Base-by-base conservation (phyloP, 1,140 invertebrate species). In the Lordiphosa collinella region DNA sequence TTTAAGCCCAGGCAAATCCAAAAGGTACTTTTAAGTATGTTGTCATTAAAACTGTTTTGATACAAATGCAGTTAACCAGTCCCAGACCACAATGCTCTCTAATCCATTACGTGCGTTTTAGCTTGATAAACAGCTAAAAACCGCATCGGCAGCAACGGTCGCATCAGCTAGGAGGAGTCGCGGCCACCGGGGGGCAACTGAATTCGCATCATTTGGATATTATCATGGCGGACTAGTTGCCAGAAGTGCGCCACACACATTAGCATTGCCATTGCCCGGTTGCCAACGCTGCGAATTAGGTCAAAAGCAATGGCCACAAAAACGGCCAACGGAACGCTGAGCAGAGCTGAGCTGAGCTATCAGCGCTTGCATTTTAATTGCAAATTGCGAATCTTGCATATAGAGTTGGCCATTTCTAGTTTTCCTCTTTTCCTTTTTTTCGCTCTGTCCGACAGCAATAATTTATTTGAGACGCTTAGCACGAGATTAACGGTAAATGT, bases 301-400 rank as follows among this genome's bases (percentile, higher is more conserved):
- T 80, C 76, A 80, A 60, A 58, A 50, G 67, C 46, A 38, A 46
- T 25, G 75, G 54, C 56, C 35, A 56, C 73, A 62, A 58, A 41
- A 71, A 48, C 36, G 52, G 32, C 44, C 51, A 40, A 12, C 16
- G 11, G 38, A 57, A 65, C 8, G 34, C 16, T 31, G 22, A 25
- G 1, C 22, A 18, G 31, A 36, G 18, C 38, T 47, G 48, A 13
- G 35, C 14, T 16, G 31, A 34, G 25, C 52, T 57, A 67, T 64
- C 56, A 82, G 46, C 61, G 71, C 66, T 55, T 82, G 76, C 76
- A 80, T 84, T 80, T 84, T 84, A 80, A 84, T 80, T 80, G 76
- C 76, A 82, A 80, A 80, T 80, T 82, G 66, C 46, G 41, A 44
- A 25, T 66, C 37, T 14, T 40, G 32, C 43, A 62, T 29, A 32